These are phyloP conservation scores for Gallinago media DNA, from an alignment of 2,113 vertebrate species.

Conservation along the genomic window DNA sequence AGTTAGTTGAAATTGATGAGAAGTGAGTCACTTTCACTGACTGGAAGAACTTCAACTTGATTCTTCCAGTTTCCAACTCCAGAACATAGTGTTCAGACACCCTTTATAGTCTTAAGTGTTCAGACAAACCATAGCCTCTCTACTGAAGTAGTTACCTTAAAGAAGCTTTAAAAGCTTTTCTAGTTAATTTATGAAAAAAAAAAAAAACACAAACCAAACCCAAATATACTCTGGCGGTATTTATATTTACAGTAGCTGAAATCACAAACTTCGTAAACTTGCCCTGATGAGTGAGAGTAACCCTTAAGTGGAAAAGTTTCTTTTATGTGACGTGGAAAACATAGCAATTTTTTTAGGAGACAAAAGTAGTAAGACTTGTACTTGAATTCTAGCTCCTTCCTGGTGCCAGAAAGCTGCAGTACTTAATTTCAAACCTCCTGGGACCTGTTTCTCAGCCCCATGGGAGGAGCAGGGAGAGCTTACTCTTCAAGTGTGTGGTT, in stretches of 20 bases:
- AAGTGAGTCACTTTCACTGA: neutral
- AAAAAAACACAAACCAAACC: no score
- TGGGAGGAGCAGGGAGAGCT: neutral
- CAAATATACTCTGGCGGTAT: fast-evolving
- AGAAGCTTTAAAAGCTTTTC: neutral
- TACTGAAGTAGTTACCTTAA: neutral
- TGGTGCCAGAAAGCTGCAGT: neutral
- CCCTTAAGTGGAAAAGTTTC: neutral
- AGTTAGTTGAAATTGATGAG: fast-evolving
- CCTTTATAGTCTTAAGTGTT: neutral
- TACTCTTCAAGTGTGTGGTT: fast-evolving
- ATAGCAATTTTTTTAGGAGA: fast-evolving
- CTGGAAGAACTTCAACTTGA: neutral
- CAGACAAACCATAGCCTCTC: neutral
- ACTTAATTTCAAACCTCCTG: neutral
- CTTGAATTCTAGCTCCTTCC: neutral
- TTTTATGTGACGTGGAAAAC: fast-evolving
- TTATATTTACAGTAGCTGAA: neutral
- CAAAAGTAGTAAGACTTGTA: no score
- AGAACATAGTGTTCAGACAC: neutral
- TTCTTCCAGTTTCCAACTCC: neutral
- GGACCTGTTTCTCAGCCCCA: neutral
- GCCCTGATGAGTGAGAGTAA: neutral
- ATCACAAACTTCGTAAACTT: neutral
- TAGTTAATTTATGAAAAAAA: neutral